A percentile compares a stretch with the other conserved stretches of the same genome.
phyloP scores from a whole-genome alignment of 2,888 invertebrate species.

The Ichneumoninae sp. region DNA sequence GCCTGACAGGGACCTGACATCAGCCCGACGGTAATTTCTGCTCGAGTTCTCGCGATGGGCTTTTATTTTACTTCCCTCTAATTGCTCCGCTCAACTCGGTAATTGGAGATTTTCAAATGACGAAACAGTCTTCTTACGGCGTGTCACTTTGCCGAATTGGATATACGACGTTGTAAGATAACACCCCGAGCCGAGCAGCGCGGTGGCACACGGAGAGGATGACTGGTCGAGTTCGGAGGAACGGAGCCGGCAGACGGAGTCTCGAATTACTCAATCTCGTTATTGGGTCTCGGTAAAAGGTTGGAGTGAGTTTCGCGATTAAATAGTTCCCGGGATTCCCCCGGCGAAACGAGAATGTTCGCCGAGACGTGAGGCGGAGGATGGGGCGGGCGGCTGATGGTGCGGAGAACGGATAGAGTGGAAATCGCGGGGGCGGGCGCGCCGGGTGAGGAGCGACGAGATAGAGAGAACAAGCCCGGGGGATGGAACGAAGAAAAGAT shows the following conservation, averaged over 20 bases:
- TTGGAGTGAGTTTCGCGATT: conserved; percentile 46
- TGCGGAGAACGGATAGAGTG: conserved; percentile 48
- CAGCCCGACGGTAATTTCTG: too few species aligned
- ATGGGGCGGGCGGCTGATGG: conserved; percentile 57
- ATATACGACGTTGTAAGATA: conserved; percentile 5
- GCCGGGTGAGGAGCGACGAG: neutral
- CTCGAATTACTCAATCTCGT: conserved; percentile 61
- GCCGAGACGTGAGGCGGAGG: conserved; percentile 16
- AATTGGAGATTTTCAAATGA: neutral
- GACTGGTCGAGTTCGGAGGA: neutral
- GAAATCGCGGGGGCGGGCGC: neutral
- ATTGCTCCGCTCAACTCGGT: conserved; percentile 10
- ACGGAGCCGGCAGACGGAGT: conserved; percentile 1
- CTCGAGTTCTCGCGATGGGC: neutral
- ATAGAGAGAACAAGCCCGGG: conserved; percentile 33
- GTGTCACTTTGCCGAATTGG: conserved; percentile 3
- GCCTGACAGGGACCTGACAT: too few species aligned
- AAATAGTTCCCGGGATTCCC: conserved; percentile 57
- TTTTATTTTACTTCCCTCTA: conserved; percentile 15
- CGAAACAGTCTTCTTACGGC: neutral
- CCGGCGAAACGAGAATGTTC: conserved; percentile 57
- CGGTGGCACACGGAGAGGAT: neutral
- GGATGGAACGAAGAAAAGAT: conserved; percentile 33
- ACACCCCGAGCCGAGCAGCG: neutral
- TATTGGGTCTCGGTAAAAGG: conserved; percentile 25